These are phyloP conservation scores for Drosophila borealis DNA, from an alignment of 2,888 invertebrate species.

Conservation along the genomic window DNA sequence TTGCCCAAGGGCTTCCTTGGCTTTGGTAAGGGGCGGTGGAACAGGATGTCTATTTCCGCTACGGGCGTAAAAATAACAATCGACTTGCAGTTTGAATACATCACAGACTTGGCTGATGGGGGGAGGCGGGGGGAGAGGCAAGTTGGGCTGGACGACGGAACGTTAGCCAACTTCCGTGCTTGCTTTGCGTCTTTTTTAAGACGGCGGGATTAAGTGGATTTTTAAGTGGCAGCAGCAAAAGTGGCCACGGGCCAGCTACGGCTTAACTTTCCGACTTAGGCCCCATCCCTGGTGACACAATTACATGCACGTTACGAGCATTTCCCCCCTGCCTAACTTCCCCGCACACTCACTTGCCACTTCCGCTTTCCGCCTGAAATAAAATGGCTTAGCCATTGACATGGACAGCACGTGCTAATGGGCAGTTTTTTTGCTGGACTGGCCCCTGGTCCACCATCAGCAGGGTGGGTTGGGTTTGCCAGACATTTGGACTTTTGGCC, in stretches of 20 bases:
- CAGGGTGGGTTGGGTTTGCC: not conserved
- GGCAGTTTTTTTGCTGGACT: slow-evolving; percentile 55
- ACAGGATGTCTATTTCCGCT: slow-evolving; percentile 70
- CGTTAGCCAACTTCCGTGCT: slow-evolving; percentile 29
- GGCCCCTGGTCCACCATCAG: slow-evolving; percentile 14
- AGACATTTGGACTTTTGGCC: slow-evolving; percentile 8
- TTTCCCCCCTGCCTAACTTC: not conserved
- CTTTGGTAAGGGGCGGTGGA: not conserved
- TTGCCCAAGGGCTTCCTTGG: slow-evolving; percentile 15
- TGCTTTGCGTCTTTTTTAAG: slow-evolving; percentile 53
- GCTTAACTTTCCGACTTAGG: slow-evolving; percentile 66
- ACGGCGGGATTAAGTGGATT: slow-evolving; percentile 75
- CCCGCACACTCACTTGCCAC: slow-evolving; percentile 4
- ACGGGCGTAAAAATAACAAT: slow-evolving; percentile 78
- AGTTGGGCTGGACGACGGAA: not conserved
- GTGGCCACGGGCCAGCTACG: slow-evolving; percentile 68
- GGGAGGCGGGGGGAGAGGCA: not conserved
- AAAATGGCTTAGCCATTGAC: slow-evolving; percentile 66
- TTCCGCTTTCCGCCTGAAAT: slow-evolving; percentile 21
- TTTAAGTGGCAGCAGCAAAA: slow-evolving; percentile 78
- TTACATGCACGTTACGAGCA: slow-evolving; percentile 69
- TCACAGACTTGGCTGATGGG: slow-evolving; percentile 35
- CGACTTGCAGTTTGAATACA: slow-evolving; percentile 80
- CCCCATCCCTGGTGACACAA: slow-evolving; percentile 67
- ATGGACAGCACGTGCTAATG: slow-evolving; percentile 77